A percentile compares a stretch with the other conserved stretches of the same genome.
Evolutionary conservation across 2,113 vertebrate genomes (phyloP).

Genomic region (Upupa epops): DNA sequence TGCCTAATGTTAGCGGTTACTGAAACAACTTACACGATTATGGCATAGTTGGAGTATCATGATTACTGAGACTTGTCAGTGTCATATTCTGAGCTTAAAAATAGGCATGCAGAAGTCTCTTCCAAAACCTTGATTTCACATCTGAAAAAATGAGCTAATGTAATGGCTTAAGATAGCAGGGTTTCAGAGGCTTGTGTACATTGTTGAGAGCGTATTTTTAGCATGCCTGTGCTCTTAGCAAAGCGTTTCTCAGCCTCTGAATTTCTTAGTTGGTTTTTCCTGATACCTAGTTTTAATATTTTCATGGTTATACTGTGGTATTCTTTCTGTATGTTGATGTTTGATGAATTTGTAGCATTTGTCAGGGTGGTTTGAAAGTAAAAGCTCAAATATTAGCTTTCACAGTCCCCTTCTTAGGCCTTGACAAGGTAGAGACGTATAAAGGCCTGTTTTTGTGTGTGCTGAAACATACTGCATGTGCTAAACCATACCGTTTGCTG

Average conservation of each 20-base stretch:
- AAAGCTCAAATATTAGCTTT: background rate
- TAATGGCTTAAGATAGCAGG: background rate
- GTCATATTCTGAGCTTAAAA: background rate
- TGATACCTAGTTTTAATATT: background rate
- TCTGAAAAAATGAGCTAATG: background rate
- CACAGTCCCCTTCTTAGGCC: background rate
- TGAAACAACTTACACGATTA: background rate
- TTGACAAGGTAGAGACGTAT: background rate
- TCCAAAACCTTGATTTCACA: background rate
- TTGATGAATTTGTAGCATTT: background rate
- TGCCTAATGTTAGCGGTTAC: background rate
- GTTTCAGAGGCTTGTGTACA: background rate
- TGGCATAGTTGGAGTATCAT: background rate
- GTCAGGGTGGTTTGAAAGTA: background rate
- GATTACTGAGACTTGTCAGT: background rate
- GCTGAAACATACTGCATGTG: background rate
- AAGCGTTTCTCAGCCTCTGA: background rate
- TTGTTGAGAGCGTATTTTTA: background rate
- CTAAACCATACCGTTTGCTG: background rate
- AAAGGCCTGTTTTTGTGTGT: background rate
- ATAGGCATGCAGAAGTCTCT: background rate
- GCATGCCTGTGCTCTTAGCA: background rate
- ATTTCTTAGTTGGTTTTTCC: background rate
- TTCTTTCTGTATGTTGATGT: background rate
- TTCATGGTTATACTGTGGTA: background rate